Evolutionary conservation across 2,113 vertebrate species (phyloP), one percentile per base, ranked within the genome.

Genomic region (Chloropsis hardwickii): DNA sequence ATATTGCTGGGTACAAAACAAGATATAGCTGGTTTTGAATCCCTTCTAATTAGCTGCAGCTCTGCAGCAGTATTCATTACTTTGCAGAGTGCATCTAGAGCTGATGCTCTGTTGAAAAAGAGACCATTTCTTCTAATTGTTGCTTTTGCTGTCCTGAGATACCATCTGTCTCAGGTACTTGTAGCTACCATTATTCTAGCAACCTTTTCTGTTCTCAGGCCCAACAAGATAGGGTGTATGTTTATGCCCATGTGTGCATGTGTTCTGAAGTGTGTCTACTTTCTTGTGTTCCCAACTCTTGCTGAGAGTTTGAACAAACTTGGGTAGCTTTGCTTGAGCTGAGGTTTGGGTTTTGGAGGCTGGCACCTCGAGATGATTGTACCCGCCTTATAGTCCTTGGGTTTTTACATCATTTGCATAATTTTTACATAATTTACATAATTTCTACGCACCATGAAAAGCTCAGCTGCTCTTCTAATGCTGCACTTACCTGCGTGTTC

Each of bases 241-340:
- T n/a, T n/a, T 58, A 10, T 50, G 9, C 8, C 14, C 14, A 48
- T 1, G 0, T 18, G 17, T 76, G 13, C 12, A 5, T 16, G 6
- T 74, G 10, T 35, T 45, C 27, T 47, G 76, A 44, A 7, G 1
- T 8, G 11, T 25, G 2, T 27, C 25, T 48, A 3, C 35, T 70
- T 73, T 39, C 15, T 33, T 48, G 16, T 42, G 48, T 18, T 82
- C 15, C 6, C 29, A 79, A 6, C 7, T 39, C 18, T 54, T 0
- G 0, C 9, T 64, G 35, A 50, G 22, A 28, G 4, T 62, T 54
- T 58, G 18, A 24, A 5, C 9, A 60, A n/a, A 19, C 3, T 80
- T 65, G 28, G 27, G 28, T 6, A 57, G 29, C 11, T 67, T 67
- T 82, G 4, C 33, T 47, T 66, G 33, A 80, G 40, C 17, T 88